Evolutionary conservation across 2,888 invertebrate genomes (phyloP).

Genomic region (Subacronicta megacephala): DNA sequence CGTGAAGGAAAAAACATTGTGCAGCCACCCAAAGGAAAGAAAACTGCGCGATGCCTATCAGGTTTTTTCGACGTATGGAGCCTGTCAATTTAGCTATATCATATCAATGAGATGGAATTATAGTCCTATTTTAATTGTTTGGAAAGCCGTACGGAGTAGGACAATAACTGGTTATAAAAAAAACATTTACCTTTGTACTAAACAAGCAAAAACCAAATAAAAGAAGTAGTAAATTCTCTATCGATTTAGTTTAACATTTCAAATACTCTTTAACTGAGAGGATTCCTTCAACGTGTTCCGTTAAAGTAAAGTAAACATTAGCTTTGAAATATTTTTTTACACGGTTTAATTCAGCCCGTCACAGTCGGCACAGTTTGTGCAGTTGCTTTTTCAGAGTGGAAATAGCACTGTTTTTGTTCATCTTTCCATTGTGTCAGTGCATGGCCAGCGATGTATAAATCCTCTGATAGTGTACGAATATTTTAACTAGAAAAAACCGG

Average conservation of each 20-base stretch:
- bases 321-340: conserved; percentile 43
- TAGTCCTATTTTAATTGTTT: no score
- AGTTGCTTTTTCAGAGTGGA: conserved; percentile 62
- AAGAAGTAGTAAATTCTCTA: neutral
- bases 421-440: conserved; percentile 80
- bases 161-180: no score
- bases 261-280: conserved; percentile 3
- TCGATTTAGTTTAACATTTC: conserved; percentile 3
- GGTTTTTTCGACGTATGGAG: no score
- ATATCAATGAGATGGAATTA: no score
- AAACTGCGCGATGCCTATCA: no score
- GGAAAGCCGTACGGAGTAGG: no score
- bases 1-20: no score
- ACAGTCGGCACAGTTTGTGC: conserved; percentile 54
- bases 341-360: conserved; percentile 53
- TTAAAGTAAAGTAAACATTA: conserved; percentile 51
- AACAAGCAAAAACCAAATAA: neutral
- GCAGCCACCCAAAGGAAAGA: no score
- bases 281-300: conserved; percentile 15
- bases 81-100: no score
- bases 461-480: conserved; percentile 81
- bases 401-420: conserved; percentile 81
- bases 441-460: conserved; percentile 82
- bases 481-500: conserved; percentile 76
- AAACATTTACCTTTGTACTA: no score